Conservation (phyloP, 2,888 invertebrate species). For the Rapana venosa region DNA sequence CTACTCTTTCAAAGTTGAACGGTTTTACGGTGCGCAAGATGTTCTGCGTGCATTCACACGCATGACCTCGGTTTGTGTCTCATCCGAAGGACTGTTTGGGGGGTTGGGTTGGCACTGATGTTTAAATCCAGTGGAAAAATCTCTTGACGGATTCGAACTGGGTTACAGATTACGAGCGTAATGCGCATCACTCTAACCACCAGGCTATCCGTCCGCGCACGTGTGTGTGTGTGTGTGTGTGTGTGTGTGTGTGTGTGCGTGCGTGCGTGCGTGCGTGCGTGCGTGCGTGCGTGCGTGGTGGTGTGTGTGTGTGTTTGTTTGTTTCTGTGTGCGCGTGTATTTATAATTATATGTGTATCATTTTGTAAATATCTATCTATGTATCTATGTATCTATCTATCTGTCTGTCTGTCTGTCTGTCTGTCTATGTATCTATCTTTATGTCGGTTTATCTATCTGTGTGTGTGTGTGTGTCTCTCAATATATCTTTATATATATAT, state of each 20-base stretch:
- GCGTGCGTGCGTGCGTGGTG: background rate
- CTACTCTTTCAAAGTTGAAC: too few species aligned
- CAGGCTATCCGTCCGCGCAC: too few species aligned
- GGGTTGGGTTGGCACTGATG: too few species aligned
- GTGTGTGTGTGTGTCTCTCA: background rate
- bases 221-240: constrained; percentile 19
- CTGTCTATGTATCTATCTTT: background rate
- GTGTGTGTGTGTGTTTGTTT: background rate
- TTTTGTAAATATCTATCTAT: background rate
- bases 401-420: background rate
- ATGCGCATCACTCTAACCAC: too few species aligned
- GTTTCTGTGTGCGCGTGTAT: background rate
- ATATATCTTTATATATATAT: background rate
- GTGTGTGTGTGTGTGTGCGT: background rate
- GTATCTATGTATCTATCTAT: background rate
- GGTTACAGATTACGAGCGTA: too few species aligned
- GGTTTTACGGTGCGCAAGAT: too few species aligned
- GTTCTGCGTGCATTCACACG: too few species aligned
- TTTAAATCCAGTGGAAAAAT: too few species aligned
- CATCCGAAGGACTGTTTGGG: too few species aligned
- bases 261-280: background rate
- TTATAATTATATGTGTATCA: background rate
- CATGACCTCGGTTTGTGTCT: too few species aligned
- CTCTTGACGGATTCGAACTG: too few species aligned
- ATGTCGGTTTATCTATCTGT: background rate